These are phyloP conservation scores for Donacobius atricapilla DNA, from an alignment of 2,113 vertebrate genomes.

Conservation along the genomic window DNA sequence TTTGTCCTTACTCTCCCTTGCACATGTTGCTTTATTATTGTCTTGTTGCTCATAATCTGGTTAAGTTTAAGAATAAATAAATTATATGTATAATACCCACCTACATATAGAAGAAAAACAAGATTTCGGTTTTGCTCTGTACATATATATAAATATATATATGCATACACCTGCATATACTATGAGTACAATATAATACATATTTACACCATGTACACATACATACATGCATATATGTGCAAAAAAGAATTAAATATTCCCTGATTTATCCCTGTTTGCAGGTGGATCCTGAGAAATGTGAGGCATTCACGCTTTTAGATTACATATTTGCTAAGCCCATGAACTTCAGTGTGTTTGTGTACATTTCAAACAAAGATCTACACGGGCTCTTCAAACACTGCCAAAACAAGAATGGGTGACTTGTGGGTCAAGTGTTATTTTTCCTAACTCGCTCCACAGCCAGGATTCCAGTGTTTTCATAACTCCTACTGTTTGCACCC, in stretches of 20 bases:
- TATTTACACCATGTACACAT: background rate
- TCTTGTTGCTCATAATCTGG: background rate
- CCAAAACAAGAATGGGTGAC: background rate
- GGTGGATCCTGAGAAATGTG: background rate
- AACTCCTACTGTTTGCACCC: constrained; percentile 1
- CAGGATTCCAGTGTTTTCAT: background rate
- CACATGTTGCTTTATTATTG: background rate
- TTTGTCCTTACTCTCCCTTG: background rate
- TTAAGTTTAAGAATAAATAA: background rate
- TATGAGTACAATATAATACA: background rate
- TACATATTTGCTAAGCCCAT: background rate
- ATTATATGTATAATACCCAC: background rate
- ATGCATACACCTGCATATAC: background rate
- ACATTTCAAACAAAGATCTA: constrained; percentile 12
- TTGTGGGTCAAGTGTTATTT: constrained; percentile 12
- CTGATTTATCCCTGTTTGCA: background rate
- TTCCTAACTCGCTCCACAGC: background rate
- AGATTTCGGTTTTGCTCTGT: background rate
- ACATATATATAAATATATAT: too few relatives aligned
- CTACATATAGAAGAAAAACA: background rate
- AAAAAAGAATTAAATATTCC: background rate
- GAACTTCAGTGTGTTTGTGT: background rate
- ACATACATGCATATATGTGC: accelerated
- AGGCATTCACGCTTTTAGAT: background rate
- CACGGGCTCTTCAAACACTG: background rate